A percentile compares a stretch with the other conserved stretches of the same genome.
Conservation (phyloP, 92 coral and sea anemone genomes). For the Pocillopora meandrina region DNA sequence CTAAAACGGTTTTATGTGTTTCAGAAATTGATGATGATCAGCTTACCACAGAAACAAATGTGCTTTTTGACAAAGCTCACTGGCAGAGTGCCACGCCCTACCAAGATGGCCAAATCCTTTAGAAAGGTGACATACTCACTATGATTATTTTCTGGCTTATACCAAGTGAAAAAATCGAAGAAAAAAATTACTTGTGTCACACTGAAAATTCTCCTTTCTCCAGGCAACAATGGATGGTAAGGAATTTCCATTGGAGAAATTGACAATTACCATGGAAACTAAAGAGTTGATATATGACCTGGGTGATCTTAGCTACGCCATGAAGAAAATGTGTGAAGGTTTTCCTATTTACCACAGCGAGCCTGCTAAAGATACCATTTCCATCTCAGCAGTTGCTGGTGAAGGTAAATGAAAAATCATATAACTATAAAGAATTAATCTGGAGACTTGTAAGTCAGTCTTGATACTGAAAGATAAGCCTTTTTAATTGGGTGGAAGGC, state of each 20-base stretch:
- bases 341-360: constrained; percentile 10
- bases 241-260: too few species aligned
- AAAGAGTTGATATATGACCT: neutral
- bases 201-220: too few species aligned
- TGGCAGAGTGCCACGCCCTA: constrained; percentile 49
- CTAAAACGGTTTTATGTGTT: neutral
- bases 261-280: neutral
- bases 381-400: neutral
- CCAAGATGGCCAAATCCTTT: constrained; percentile 25
- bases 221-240: neutral
- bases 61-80: constrained; percentile 50
- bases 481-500: too few species aligned
- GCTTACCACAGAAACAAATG: constrained; percentile 50
- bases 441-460: neutral
- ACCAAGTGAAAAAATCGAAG: too few species aligned
- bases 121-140: constrained; percentile 43
- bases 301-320: neutral
- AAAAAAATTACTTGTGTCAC: too few species aligned
- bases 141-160: neutral
- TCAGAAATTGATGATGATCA: constrained; percentile 61
- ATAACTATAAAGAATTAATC: neutral
- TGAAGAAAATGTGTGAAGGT: neutral
- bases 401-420: neutral
- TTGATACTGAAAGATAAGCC: too few species aligned
- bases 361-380: neutral